Base-by-base conservation (phyloP, 2,888 invertebrate species). In the Ormia ochracea region DNA sequence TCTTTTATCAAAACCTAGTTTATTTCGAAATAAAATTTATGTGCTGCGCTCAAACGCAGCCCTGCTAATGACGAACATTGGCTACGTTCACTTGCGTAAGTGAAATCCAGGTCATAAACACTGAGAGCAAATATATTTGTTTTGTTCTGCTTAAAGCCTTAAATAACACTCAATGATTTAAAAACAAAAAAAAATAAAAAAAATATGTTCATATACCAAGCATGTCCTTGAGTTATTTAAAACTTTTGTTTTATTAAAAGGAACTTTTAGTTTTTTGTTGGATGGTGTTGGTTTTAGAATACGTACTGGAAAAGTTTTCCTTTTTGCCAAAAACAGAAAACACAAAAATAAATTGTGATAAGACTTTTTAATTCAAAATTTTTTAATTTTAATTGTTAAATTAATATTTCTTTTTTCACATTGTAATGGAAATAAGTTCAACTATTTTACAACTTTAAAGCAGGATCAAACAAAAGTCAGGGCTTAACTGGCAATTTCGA, bases 191-290 rank as follows among this genome's bases (percentile, higher is more conserved):
- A n/a, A n/a, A n/a, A n/a, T n/a, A n/a, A n/a, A n/a, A n/a, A n/a
- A n/a, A n/a, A n/a, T n/a, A 59, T 17, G 43, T 12, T 41, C 4
- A 6, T 7, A 43, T 14, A 28, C 12, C 12, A 28, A n/a, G 50
- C 3, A 58, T 63, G 28, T 45, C 50, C 52, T 69, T 69, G 48
- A 56, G 31, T 38, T 41, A 43, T 63, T 50, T 2, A 66, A 78
- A 78, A 66, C 45, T 78, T 73, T 78, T 10, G 38, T 56, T 36
- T 54, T 19, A 73, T 65, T 63, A 38, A 14, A 33, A 14, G 19
- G 9, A 14, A 66, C n/a, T n/a, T n/a, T n/a, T n/a, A 26, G 23
- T 41, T 69, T 45, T 36, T 26, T 54, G 14, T 2, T 21, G 14
- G 1, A n/a, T 50, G 31, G 17, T 31, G 36, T 56, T 56, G 21